Base-by-base conservation (phyloP, 2,797 vertebrate species). In the Chloroceryle inda region DNA sequence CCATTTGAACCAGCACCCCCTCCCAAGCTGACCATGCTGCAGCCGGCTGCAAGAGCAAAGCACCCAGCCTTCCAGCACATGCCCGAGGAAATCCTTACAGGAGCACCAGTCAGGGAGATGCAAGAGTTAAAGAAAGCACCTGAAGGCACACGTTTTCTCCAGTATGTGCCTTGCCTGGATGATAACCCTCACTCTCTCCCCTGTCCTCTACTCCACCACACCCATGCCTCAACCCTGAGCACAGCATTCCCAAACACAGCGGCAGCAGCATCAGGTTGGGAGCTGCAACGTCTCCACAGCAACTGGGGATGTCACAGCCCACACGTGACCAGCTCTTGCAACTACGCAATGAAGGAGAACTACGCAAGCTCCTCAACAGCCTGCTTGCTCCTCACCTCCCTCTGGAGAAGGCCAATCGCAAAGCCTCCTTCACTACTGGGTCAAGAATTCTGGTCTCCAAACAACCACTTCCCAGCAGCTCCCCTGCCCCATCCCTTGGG, bases 221-320 rank as follows among this genome's bases (percentile, higher is more conserved):
- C 19, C 50, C 67, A 26, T 2, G 20, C 50, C 71, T 50, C 58
- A 58, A 3, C 16, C 13, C 63, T 5, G 26, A 74, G 71, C 33
- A 15, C 71, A 49, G 71, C 67, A 71, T 40, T 23, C 78, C 47
- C 58, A 44, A 59, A 29, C 5, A 0, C 69, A 49, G 76, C 8
- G 0, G 61, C 66, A 40, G 74, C 38, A 59, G 74, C 83, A 63
- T 5, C 44, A 49, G 53, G 58, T 2, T 66, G 66, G 74, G 47
- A 88, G 62, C 50, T 9, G 49, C 10, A 52, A 35, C 5, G 19
- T 79, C 71, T 88, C 91, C 92, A 74, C 95, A 89, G 94, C 84
- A 85, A 85, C 89, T 33, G 55, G 20, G 50, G 59, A 71, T 76
- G 78, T 44, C 92, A 92, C 44, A 53, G 84, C 69, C 38, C 1